A percentile compares a stretch with the other conserved stretches of the same genome.
phyloP scores from a whole-genome alignment of 2,888 invertebrate species.

The Branchipolynoe longqiensis region DNA sequence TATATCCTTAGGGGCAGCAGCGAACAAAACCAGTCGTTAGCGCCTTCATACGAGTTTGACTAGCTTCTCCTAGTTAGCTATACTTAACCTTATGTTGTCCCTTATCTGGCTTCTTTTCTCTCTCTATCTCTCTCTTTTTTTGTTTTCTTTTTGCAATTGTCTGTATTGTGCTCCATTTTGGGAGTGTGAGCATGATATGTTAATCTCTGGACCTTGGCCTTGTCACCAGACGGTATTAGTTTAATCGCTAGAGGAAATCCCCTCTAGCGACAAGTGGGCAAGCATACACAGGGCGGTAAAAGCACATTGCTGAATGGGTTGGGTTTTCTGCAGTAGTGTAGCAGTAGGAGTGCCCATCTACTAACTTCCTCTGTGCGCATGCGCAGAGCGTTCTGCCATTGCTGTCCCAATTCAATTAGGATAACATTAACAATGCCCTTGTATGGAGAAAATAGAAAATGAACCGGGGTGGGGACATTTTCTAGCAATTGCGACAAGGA shows the following conservation, averaged over 20 bases:
- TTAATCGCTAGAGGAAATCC: not conserved
- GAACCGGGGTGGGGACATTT: slow-evolving; percentile 25
- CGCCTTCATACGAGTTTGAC: slow-evolving; percentile 43
- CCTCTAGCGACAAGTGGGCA: slow-evolving; percentile 33
- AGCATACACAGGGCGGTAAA: slow-evolving; percentile 41
- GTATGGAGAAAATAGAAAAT: not conserved
- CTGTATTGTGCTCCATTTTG: slow-evolving; percentile 9
- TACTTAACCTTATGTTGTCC: slow-evolving; percentile 16
- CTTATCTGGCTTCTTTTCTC: not conserved
- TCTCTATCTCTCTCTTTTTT: no score
- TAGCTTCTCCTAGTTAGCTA: no score
- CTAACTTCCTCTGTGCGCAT: slow-evolving; percentile 20
- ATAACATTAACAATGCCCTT: slow-evolving; percentile 11
- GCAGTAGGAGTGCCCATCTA: slow-evolving; percentile 46
- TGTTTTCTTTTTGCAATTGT: slow-evolving; percentile 44
- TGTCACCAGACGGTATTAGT: not conserved
- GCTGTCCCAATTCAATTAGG: slow-evolving; percentile 32
- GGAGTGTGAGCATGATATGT: slow-evolving; percentile 45
- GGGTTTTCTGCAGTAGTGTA: no score
- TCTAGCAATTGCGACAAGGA: slow-evolving; percentile 44
- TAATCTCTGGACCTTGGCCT: slow-evolving; percentile 28
- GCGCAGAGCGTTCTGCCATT: slow-evolving; percentile 25
- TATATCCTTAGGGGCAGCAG: slow-evolving; percentile 50
- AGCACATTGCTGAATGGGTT: slow-evolving; percentile 28
- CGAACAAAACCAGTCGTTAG: slow-evolving; percentile 55